Percentiles rank a stretch among this genome's conserved stretches.
phyloP scores from a whole-genome alignment of 2,797 vertebrate genomes.

The Sebastes trivittatus region DNA sequence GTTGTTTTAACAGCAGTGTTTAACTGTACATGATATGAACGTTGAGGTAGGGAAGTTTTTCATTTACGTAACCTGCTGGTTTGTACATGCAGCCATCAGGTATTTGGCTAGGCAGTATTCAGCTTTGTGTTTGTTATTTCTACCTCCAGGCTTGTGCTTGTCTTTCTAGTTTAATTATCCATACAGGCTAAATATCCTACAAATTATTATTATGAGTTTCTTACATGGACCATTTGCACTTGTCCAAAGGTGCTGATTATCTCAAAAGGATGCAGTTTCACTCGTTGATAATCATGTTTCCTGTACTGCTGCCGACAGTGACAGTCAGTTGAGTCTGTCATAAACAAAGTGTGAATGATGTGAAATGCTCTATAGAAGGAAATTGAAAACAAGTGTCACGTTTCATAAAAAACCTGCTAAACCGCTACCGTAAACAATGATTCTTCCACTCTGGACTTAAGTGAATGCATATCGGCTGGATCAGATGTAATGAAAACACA shows the following conservation, averaged over 20 bases:
- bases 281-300: not conserved
- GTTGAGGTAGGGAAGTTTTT: not conserved
- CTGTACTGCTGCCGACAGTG: not conserved
- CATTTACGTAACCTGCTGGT: not conserved
- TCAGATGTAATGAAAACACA: conserved; percentile 1
- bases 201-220: not conserved
- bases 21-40: not conserved
- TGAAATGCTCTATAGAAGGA: not conserved
- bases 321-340: not conserved
- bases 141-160: not conserved
- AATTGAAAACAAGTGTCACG: not conserved
- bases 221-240: not conserved
- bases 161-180: not conserved
- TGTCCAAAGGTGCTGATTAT: not conserved
- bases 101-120: not conserved
- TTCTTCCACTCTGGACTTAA: not conserved
- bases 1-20: not conserved
- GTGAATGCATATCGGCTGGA: not conserved
- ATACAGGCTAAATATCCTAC: not conserved
- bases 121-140: not conserved
- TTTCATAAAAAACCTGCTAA: not conserved
- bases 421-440: not conserved
- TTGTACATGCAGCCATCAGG: not conserved
- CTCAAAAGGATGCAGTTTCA: not conserved
- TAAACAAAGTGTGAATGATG: not conserved